Evolutionary conservation across 2,113 vertebrate genomes (phyloP), one percentile per base, ranked within the genome.

Genomic region (Microcebus tavaratra): DNA sequence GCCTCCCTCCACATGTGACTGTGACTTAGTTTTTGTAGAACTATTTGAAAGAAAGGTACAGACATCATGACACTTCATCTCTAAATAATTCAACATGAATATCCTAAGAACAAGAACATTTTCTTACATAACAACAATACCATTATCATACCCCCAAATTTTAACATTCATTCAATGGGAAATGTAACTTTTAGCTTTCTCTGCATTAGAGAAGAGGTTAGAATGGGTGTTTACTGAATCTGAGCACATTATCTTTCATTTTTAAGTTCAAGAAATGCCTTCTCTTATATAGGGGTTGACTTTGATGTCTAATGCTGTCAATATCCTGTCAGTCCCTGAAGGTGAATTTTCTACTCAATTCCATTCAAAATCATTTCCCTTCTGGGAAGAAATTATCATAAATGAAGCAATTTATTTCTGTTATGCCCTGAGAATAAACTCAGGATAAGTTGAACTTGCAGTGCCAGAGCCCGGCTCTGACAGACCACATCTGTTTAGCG

Each of bases 361-460:
- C 81, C 65, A 82, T 93, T 97, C 89, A 98, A 95, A 97, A 97
- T 95, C 86, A 94, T 89, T 90, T 95, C 68, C 50, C 84, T 95
- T 94, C 79, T 92, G 50, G 92, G 94, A 92, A 90, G 55, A 97
- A 98, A 98, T 96, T 89, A 97, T 90, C 96, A 95, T 96, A 98
- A 97, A 76, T 61, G 84, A 85, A 93, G 76, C 96, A 96, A 96
- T 97, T 96, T 94, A 90, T 95, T 95, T 76, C 61, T 92, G 29
- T 68, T 94, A 92, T 90, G 76, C 67, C 89, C 59, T 67, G 81
- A 83, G 84, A 97, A 97, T 91, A 94, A 92, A 94, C 59, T 95
- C 92, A 53, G 39, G 70, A 48, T 90, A 85, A 95, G 87, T 55
- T 73, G 75, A 97, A 90, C 65, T 95, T 95, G 20, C 53, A 34